phyloP scores from a whole-genome alignment of 2,113 vertebrate species.

The Myotis yumanensis region DNA sequence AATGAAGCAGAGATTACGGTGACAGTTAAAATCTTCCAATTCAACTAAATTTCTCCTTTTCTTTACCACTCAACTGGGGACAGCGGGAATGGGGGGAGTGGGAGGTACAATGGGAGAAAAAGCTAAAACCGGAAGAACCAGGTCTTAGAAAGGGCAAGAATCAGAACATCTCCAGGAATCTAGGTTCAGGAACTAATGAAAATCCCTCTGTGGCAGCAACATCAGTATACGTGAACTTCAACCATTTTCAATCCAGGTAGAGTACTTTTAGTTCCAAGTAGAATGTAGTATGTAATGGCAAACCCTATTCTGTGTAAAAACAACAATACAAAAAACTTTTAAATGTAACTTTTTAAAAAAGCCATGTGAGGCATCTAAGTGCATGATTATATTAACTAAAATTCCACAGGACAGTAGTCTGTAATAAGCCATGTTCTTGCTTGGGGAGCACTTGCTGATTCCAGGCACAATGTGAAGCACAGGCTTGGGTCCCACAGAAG shows the following conservation, averaged over 20 bases:
- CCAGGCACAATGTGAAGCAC: background rate
- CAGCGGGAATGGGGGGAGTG: too few species aligned
- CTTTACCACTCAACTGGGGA: background rate
- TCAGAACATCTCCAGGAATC: background rate
- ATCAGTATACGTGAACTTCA: background rate
- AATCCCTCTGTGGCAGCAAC: background rate
- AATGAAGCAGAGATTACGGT: background rate
- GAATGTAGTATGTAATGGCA: background rate
- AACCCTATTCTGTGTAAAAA: background rate
- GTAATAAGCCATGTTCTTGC: background rate
- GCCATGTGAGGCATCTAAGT: background rate
- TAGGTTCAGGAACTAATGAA: background rate
- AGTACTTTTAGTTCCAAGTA: background rate
- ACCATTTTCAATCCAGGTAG: background rate
- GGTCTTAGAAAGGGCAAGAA: background rate
- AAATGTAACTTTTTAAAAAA: background rate
- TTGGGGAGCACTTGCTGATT: background rate
- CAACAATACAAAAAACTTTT: background rate
- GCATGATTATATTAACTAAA: background rate
- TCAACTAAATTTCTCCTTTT: background rate
- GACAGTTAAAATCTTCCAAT: background rate
- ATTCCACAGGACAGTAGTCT: background rate
- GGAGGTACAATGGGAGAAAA: background rate
- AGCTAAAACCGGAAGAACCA: background rate
- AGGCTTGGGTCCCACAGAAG: background rate